phyloP scores from a whole-genome alignment of 92 coral and sea anemone species.

The Micromussa lordhowensis region DNA sequence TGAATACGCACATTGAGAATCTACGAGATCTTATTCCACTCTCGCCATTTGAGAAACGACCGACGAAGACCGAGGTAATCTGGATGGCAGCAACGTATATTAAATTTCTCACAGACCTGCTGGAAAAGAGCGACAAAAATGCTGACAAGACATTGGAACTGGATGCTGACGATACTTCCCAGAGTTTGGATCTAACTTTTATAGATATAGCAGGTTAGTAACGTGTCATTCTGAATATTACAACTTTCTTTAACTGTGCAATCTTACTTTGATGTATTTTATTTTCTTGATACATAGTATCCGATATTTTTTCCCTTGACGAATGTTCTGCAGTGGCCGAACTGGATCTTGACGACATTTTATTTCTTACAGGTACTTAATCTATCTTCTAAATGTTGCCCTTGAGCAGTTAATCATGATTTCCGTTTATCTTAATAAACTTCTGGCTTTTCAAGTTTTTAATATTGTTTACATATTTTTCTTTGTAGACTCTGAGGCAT shows the following conservation, averaged over 20 bases:
- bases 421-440: not conserved
- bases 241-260: not conserved
- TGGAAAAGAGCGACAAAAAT: conserved; percentile 52
- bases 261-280: not conserved
- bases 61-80: conserved; percentile 76
- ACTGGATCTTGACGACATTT: conserved; percentile 13
- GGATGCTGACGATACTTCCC: not conserved
- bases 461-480: not conserved
- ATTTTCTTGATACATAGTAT: conserved; percentile 9
- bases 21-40: conserved; percentile 69
- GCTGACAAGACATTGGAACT: not conserved
- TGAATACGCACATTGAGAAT: conserved; percentile 67
- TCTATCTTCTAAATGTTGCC: not conserved
- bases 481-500: conserved; percentile 20
- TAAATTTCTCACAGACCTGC: conserved; percentile 67
- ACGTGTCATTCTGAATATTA: not conserved
- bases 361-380: conserved; percentile 10
- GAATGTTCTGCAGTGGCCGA: conserved; percentile 4
- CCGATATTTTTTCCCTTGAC: conserved; percentile 25
- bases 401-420: not conserved
- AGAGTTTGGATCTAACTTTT: conserved; percentile 18
- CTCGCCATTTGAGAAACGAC: conserved; percentile 56
- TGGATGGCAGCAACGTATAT: conserved; percentile 84
- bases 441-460: not conserved
- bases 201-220: conserved; percentile 27